These are phyloP conservation scores for Drosophila sordidapex DNA, from an alignment of 2,888 invertebrate genomes.

Conservation along the genomic window DNA sequence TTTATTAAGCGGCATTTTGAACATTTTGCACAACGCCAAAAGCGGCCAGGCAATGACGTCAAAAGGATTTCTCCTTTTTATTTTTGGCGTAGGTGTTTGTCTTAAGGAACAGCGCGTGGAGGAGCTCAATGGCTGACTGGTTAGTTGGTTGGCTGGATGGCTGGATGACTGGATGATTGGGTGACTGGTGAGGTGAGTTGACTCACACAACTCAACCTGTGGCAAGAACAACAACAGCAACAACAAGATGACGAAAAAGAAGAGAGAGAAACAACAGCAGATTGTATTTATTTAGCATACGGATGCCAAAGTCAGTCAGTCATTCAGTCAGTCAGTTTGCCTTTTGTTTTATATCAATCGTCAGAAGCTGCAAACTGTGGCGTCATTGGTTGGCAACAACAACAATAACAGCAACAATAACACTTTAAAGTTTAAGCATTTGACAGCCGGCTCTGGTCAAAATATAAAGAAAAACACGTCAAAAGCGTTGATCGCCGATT, in stretches of 20 bases:
- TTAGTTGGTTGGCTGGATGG: slow-evolving; percentile 25
- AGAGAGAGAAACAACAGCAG: slow-evolving; percentile 30
- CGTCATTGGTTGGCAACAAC: slow-evolving; percentile 37
- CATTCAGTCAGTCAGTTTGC: slow-evolving; percentile 43
- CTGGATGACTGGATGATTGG: slow-evolving; percentile 24
- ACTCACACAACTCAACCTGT: slow-evolving; percentile 51
- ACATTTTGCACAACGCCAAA: slow-evolving; percentile 10
- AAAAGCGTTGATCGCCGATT: slow-evolving; percentile 58
- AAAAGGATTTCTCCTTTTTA: slow-evolving; percentile 58
- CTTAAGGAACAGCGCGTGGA: slow-evolving; percentile 58
- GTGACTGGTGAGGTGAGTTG: slow-evolving; percentile 32
- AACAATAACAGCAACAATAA: not conserved
- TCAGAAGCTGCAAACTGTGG: slow-evolving; percentile 48
- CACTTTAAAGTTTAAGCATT: slow-evolving; percentile 25
- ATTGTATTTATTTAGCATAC: slow-evolving; percentile 20
- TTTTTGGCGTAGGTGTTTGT: slow-evolving; percentile 59
- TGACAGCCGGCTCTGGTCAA: slow-evolving; percentile 55
- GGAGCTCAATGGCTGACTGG: slow-evolving; percentile 29
- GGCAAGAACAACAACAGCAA: slow-evolving; percentile 9
- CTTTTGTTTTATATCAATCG: slow-evolving; percentile 69
- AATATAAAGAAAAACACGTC: slow-evolving; percentile 28
- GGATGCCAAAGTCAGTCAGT: slow-evolving; percentile 29
- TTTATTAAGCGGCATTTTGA: not conserved
- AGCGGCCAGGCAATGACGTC: slow-evolving; percentile 60
- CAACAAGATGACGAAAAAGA: slow-evolving; percentile 2